Evolutionary conservation across 2,888 invertebrate species (phyloP).

Genomic region (Drosophila buzzatii): DNA sequence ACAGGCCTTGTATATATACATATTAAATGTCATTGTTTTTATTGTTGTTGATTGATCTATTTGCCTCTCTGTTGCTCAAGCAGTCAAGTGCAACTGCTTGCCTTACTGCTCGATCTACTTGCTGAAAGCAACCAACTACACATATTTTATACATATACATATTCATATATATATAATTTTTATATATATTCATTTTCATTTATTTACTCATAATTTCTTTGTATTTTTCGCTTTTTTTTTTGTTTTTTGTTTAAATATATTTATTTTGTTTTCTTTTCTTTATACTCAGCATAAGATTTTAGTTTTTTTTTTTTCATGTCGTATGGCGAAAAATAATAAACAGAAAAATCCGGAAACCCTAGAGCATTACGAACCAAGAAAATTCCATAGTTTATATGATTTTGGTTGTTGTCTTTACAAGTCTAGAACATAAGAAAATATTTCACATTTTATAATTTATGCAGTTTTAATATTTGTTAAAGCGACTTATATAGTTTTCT

Average conservation of each 20-base stretch:
- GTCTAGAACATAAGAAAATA: constrained; percentile 79
- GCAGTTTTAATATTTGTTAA: constrained; percentile 67
- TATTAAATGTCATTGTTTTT: constrained; percentile 58
- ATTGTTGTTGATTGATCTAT: constrained; percentile 64
- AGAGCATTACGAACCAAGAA: constrained; percentile 62
- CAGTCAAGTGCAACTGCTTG: constrained; percentile 13
- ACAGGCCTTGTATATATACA: constrained; percentile 5
- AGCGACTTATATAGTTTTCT: constrained; percentile 63
- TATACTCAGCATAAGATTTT: constrained; percentile 76
- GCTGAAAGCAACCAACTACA: constrained; percentile 67
- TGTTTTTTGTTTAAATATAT: constrained; percentile 58
- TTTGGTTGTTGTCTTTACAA: constrained; percentile 51
- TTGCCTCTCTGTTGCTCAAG: constrained; percentile 37
- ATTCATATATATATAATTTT: constrained; percentile 15
- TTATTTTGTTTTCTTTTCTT: constrained; percentile 58
- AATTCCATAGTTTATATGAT: constrained; percentile 49
- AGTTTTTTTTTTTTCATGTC: constrained; percentile 59
- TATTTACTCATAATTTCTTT: constrained; percentile 41
- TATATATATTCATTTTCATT: constrained; percentile 68
- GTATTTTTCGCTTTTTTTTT: constrained; percentile 21
- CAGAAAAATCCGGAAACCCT: constrained; percentile 57
- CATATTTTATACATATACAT: constrained; percentile 21
- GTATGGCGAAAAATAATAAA: constrained; percentile 65
- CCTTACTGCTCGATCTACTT: constrained; percentile 23
- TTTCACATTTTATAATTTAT: constrained; percentile 70